phyloP scores from a whole-genome alignment of 2,113 vertebrate genomes.

The Tympanuchus pallidicinctus region DNA sequence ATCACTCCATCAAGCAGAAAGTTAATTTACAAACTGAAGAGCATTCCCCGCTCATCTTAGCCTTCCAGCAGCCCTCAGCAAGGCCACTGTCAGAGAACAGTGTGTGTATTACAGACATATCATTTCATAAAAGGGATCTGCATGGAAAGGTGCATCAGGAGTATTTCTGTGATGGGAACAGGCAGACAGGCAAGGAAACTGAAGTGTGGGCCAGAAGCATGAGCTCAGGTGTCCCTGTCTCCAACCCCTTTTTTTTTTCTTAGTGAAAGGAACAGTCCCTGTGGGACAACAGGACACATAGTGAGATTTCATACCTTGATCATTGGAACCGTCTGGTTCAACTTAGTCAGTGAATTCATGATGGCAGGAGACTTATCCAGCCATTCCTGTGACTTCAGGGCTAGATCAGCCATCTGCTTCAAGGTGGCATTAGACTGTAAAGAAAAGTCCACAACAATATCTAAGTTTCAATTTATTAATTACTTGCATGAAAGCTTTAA shows the following conservation, averaged over 20 bases:
- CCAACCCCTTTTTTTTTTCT: neutral
- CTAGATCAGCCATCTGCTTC: slow-evolving; percentile 86
- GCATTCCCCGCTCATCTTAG: neutral
- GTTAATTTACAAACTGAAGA: slow-evolving; percentile 62
- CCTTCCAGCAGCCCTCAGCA: neutral
- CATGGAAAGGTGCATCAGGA: neutral
- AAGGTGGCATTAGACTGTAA: slow-evolving; percentile 89
- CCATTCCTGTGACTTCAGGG: slow-evolving; percentile 88
- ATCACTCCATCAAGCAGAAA: slow-evolving; percentile 57
- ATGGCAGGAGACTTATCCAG: slow-evolving; percentile 84
- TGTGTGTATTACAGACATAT: neutral
- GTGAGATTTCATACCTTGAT: slow-evolving; percentile 83
- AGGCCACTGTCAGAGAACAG: neutral
- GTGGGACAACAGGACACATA: neutral
- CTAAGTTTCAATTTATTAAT: neutral
- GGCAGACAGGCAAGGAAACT: neutral
- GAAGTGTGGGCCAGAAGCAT: neutral
- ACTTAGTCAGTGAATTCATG: slow-evolving; percentile 80
- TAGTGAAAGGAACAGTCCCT: neutral
- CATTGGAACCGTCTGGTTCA: slow-evolving; percentile 86
- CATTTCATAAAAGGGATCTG: neutral
- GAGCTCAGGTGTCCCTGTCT: neutral
- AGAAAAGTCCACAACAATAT: slow-evolving; percentile 14
- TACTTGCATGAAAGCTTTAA: neutral
- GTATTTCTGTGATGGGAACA: neutral